Evolutionary conservation across 2,888 invertebrate species (phyloP), one percentile per base, ranked within the genome.

Genomic region (Dicyrtomina minuta): DNA sequence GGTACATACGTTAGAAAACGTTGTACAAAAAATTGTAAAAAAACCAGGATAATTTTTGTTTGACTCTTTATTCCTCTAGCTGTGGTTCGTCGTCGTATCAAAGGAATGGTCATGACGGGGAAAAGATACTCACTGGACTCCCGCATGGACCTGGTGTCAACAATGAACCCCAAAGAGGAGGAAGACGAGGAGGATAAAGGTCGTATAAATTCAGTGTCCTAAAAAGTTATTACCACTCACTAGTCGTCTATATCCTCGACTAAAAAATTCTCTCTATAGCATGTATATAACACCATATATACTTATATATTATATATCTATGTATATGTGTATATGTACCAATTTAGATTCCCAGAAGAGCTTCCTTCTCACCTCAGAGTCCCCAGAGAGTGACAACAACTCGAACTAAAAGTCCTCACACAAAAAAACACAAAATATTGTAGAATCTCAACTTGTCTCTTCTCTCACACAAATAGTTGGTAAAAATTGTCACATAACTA

Each of bases 51-150:
- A 5, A 33, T 33, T 33, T 33, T 33, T 33, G 33, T 33, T 33
- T 33, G 33, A 3, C n/a, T n/a, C n/a, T n/a, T n/a, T n/a, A n/a
- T n/a, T n/a, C n/a, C n/a, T n/a, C 33, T 74, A 80, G 79, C 83
- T 86, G 92, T 92, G 59, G 92, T 93, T 88, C 86, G 93, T 39
- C 87, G 93, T 20, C 87, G 93, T 56, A 91, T 94, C 75, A 87
- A 90, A 27, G 93, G 93, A 10, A 93, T 94, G 81, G 85, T 93
- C 79, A 91, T 92, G 89, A 89, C 91, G 1, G 93, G 93, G 44
- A 93, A 93, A 82, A 81, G 81, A 71, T 93, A 91, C 82, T 94
- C 93, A 0, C 84, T 95, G 77, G 95, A 95, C 83, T 94, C 94
- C 0, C 89, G 92, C 80, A 89, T 94, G 88, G 94, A 94, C 81